Percentiles rank a stretch among this genome's conserved stretches.
phyloP scores from a whole-genome alignment of 2,888 invertebrate genomes.

The Xylota segnis region DNA sequence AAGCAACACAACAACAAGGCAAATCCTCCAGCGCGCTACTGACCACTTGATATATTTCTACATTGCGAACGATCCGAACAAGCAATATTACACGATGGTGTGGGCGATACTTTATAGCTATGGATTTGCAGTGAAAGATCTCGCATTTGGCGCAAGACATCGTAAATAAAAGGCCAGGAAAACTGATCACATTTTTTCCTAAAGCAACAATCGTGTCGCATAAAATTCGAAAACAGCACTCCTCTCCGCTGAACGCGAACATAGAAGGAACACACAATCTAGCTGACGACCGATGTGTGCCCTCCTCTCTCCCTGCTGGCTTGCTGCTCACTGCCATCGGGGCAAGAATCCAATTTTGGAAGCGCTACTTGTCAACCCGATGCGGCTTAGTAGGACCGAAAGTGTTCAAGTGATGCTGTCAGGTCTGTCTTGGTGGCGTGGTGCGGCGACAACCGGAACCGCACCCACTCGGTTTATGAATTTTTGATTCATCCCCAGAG shows the following conservation, averaged over 20 bases:
- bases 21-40: constrained; percentile 78
- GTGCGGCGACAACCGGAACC: constrained; percentile 68
- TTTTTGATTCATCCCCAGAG: constrained; percentile 71
- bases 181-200: constrained; percentile 75
- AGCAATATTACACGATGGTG: constrained; percentile 78
- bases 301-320: no score
- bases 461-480: constrained; percentile 73
- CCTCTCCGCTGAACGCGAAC: constrained; percentile 46
- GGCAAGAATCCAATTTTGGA: constrained; percentile 75
- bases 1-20: constrained; percentile 65
- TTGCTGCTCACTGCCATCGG: constrained; percentile 18
- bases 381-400: constrained; percentile 63
- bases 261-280: constrained; percentile 68
- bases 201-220: constrained; percentile 75
- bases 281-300: constrained; percentile 11
- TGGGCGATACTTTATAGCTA: constrained; percentile 78
- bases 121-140: constrained; percentile 76
- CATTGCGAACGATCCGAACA: constrained; percentile 76
- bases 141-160: constrained; percentile 74
- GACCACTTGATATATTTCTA: constrained; percentile 78
- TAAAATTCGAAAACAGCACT: constrained; percentile 72
- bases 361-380: constrained; percentile 73
- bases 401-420: constrained; percentile 73
- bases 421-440: constrained; percentile 37
- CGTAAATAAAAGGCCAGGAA: constrained; percentile 75